phyloP scores from a whole-genome alignment of 2,797 vertebrate species.

The Taeniopygia guttata region DNA sequence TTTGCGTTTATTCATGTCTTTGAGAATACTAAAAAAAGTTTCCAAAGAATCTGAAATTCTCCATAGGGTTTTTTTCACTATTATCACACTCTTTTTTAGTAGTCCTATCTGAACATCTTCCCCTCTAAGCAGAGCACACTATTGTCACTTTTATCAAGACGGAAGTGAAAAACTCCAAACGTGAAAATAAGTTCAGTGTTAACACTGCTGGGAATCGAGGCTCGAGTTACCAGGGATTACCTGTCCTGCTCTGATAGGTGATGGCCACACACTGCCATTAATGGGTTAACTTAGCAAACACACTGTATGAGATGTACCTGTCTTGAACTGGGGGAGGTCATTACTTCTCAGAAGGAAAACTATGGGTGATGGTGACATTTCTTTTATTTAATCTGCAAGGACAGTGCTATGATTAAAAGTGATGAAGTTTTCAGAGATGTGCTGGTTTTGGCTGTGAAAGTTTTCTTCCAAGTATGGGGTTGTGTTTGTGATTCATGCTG shows the following conservation, averaged over 20 bases:
- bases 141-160: neutral
- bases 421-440: neutral
- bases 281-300: neutral
- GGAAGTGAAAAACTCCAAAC: neutral
- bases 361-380: neutral
- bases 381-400: neutral
- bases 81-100: neutral
- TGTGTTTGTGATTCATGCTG: neutral
- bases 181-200: neutral
- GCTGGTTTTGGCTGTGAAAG: neutral
- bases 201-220: neutral
- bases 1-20: neutral
- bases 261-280: neutral
- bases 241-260: neutral
- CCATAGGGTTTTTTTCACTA: neutral
- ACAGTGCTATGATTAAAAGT: slow-evolving; percentile 14
- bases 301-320: neutral
- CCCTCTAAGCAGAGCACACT: neutral
- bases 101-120: neutral
- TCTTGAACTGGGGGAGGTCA: neutral
- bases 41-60: neutral
- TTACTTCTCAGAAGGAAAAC: neutral
- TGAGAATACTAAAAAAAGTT: neutral
- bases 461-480: neutral
- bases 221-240: neutral